phyloP scores from a whole-genome alignment of 1,140 invertebrate genomes.

The Notospermus geniculatus region DNA sequence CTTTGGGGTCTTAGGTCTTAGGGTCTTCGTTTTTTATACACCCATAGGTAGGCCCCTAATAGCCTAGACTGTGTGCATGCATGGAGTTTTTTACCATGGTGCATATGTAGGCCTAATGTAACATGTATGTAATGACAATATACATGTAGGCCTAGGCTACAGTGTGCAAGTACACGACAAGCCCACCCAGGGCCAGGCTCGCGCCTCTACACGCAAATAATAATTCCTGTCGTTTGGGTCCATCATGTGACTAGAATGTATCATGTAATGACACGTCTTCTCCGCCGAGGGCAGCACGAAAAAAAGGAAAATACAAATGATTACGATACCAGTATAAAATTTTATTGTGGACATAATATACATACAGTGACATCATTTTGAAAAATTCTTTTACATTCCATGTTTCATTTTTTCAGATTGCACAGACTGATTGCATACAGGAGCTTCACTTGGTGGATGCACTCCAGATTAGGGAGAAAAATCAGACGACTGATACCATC shows the following conservation, averaged over 20 bases:
- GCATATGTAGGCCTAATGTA: too few species aligned
- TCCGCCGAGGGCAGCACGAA: not conserved
- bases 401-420: not conserved
- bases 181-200: too few species aligned
- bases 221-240: too few species aligned
- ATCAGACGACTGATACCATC: not conserved
- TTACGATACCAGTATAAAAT: not conserved
- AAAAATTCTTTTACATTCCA: not conserved
- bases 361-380: not conserved
- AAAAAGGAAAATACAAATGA: not conserved
- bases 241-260: not conserved
- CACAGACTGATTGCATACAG: not conserved
- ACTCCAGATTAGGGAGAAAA: not conserved
- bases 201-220: too few species aligned
- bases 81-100: too few species aligned
- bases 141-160: too few species aligned
- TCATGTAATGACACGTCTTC: not conserved
- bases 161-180: too few species aligned
- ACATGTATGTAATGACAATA: too few species aligned
- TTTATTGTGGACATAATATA: not conserved
- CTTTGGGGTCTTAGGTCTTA: too few species aligned
- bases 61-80: too few species aligned
- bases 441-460: not conserved
- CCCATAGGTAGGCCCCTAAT: too few species aligned
- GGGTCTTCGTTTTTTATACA: too few species aligned